Evolutionary conservation across 2,797 vertebrate genomes (phyloP), one percentile per base, ranked within the genome.

Genomic region (Loris lydekkerianus): DNA sequence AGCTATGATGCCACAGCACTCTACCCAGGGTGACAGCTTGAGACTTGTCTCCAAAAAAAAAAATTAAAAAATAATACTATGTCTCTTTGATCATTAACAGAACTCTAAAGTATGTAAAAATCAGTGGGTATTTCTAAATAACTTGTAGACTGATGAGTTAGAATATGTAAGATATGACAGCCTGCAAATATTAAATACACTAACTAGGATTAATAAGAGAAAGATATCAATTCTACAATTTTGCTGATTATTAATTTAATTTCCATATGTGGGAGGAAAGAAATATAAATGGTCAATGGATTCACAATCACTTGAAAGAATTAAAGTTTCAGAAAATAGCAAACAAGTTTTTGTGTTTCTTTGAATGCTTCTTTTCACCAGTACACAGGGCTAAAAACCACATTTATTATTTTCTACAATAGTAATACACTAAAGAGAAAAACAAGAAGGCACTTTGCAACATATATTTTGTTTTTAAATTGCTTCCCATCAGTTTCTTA

Each of bases 101-200:
- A 60, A 85, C 43, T 95, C 49, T 77, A 46, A 3, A 83, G 17
- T 93, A 94, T 29, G 86, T 91, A 90, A 95, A 40, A 61, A 80
- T 31, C 14, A 0, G 13, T 23, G 81, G 6, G 10, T 82, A n/a
- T 89, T 65, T 75, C n/a, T 77, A 77, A 25, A 78, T 40, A 94
- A 46, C 18, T 77, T 37, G 3, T 5, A 21, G 37, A 53, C 7
- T 56, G 34, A 93, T 65, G 23, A 90, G 29, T 7, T 23, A 25
- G 27, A 56, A 17, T 49, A 92, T 73, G 15, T 11, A 69, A 93
- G 25, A 56, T 37, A 56, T n/a, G 31, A 75, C 20, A 78, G 61
- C 31, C 9, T 49, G 34, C 0, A 89, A 94, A 86, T 43, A 67
- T 63, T 49, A 81, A 65, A 61, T 73, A 40, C 0, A 53, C 11